Evolutionary conservation across 2,888 invertebrate species (phyloP), one percentile per base, ranked within the genome.

Genomic region (Euzetes globulus): DNA sequence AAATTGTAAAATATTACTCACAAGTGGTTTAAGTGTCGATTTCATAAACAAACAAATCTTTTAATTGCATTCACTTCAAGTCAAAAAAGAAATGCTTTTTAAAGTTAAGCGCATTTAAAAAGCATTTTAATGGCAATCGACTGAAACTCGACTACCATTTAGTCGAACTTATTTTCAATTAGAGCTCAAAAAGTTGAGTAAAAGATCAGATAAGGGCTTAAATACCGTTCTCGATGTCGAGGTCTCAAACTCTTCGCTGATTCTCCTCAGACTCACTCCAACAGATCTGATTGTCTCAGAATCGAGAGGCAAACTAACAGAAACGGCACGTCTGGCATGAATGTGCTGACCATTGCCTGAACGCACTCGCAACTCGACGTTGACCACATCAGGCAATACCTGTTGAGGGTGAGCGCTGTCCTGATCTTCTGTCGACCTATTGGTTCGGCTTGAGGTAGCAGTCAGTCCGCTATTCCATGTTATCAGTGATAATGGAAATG

Each of bases 1-100:
- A 68, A 68, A 41, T 45, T 68, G n/a, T 68, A 68, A 68, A 68
- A 22, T 68, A 68, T 68, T 33, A 37, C 37, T 13, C 68, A 45
- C 68, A 68, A 68, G 68, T 68, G 68, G 68, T 68, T 65, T 68
- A 33, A 68, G 68, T 68, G 68, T 68, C 68, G 45, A 68, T 68
- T 68, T 68, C 45, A 68, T 45, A 68, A 68, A 68, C 68, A 68
- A 68, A 68, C 45, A 68, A 6, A 63, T 63, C 63, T 37, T 63
- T 55, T 63, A 63, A 63, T 37, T 68, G 68, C 45, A 22, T 45
- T 68, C n/a, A 33, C 17, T 68, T 68, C 5, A 33, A 29, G 17
- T 5, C 45, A 33, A 68, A 45, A 9, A 15, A 19, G 15, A 11
- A 41, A 7, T 65, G 19, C 5, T 68, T 68, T 63, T 19, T 3